These are phyloP conservation scores for Apteryx owenii DNA, from an alignment of 2,113 vertebrate species.

Conservation along the genomic window DNA sequence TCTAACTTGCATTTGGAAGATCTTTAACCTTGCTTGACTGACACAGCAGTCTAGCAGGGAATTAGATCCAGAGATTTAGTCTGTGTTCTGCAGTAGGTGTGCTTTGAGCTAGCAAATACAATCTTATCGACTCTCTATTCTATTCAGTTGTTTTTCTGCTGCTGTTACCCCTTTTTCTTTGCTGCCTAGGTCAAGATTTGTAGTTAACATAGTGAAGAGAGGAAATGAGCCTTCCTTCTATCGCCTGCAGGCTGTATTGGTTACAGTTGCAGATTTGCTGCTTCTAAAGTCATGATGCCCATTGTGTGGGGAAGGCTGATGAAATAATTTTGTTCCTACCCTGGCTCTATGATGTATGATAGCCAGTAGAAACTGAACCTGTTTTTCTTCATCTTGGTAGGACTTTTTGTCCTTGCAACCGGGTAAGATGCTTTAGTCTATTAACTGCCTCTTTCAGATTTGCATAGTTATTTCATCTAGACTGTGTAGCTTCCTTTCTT, in stretches of 20 bases:
- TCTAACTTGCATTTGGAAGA: background rate
- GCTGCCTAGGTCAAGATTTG: no score
- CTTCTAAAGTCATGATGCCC: no score
- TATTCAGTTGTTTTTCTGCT: background rate
- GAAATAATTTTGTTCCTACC: background rate
- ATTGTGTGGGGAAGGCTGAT: no score
- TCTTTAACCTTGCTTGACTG: background rate
- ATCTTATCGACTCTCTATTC: background rate
- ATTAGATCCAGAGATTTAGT: background rate
- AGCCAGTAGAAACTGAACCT: background rate
- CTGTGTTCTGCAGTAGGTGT: background rate
- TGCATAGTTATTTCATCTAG: no score
- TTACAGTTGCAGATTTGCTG: background rate
- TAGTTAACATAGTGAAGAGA: no score
- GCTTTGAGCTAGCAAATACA: background rate
- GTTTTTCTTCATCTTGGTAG: fast-evolving
- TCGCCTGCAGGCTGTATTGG: no score
- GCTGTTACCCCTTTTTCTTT: background rate
- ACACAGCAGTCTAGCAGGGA: background rate
- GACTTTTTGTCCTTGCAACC: background rate
- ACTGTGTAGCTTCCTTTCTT: background rate
- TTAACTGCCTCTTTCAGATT: background rate
- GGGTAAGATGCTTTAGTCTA: fast-evolving
- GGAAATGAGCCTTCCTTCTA: background rate
- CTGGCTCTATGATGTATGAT: fast-evolving